Evolutionary conservation across 1,140 invertebrate species (phyloP), one percentile per base, ranked within the genome.

Genomic region (Campodea augens): DNA sequence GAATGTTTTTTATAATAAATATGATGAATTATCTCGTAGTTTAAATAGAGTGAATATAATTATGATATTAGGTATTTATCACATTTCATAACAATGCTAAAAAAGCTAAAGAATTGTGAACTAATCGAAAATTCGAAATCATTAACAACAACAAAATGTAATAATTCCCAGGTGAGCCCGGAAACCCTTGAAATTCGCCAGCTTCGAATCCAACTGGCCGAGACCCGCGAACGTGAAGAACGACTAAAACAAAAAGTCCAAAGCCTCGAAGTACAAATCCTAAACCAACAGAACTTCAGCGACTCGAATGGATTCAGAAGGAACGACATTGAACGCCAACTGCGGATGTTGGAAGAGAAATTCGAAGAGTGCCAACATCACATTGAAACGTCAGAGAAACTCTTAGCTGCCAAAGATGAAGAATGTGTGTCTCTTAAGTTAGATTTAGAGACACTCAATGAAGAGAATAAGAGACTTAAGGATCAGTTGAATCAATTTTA

Each of bases 371-470:
- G 23, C 19, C 45, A 51, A 7, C 38, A 51, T 23, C 49, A 49
- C 18, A 23, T 53, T 2, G 51, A 57, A 44, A 49, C 48, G 0
- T 51, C 52, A 4, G 55, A 58, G 36, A 42, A 49, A 40, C 53
- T 47, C 37, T 49, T 56, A 38, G 38, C 51, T 5, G 38, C 47
- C 19, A 53, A 51, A 43, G 55, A 59, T 40, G 56, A 59, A 49
- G 57, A 59, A 42, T 49, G 46, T 39, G 49, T 50, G 10, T 52
- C 55, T 43, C 32, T 58, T 3, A 59, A 58, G 45, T 46, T 59
- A 36, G 57, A 59, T 42, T 21, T 59, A 5, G 57, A 59, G n/a
- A 59, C 56, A 5, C 45, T 59, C 5, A 56, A 57, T 20, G 54
- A 58, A 32, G 57, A 59, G 49, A 59, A 59, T 38, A 50, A 40